Percentiles rank a stretch among this genome's conserved stretches.
These are phyloP conservation scores for Artemia franciscana DNA, from an alignment of 1,140 invertebrate species.

Conservation along the genomic window DNA sequence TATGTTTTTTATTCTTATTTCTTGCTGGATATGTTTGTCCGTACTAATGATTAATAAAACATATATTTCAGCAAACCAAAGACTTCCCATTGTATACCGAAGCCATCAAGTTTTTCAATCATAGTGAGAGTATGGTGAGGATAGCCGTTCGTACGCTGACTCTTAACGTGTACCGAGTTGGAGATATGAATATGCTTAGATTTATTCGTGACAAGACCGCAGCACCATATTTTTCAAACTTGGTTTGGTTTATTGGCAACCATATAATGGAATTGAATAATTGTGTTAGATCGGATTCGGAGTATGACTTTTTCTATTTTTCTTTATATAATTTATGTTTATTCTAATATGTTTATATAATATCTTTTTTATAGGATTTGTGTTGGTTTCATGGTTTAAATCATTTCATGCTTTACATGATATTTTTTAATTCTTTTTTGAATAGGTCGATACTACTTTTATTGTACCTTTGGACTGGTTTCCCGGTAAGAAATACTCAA, in stretches of 20 bases:
- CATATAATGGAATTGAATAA: conserved; percentile 87
- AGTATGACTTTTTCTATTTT: conserved; percentile 34
- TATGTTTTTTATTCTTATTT: too few species aligned
- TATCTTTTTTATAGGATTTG: too few species aligned
- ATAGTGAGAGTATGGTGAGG: conserved; percentile 93
- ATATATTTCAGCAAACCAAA: conserved; percentile 66
- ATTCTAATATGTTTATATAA: too few species aligned
- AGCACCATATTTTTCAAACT: conserved; percentile 89
- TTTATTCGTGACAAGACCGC: conserved; percentile 90
- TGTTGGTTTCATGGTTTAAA: too few species aligned
- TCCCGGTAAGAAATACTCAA: too few species aligned
- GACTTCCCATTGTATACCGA: conserved; percentile 98
- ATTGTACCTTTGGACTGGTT: too few species aligned
- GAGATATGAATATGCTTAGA: conserved; percentile 80
- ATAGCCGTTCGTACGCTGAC: conserved; percentile 94
- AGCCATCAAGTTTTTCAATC: conserved; percentile 98
- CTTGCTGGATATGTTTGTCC: neutral
- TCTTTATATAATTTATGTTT: too few species aligned
- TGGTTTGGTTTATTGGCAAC: conserved; percentile 98
- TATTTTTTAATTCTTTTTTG: too few species aligned
- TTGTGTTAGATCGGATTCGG: conserved; percentile 79
- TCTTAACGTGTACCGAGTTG: conserved; percentile 84
- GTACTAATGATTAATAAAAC: conserved; percentile 4
- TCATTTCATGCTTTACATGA: too few species aligned
- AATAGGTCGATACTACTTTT: too few species aligned